phyloP scores from a whole-genome alignment of 2,888 invertebrate genomes.

The Caenorhabditis afra region DNA sequence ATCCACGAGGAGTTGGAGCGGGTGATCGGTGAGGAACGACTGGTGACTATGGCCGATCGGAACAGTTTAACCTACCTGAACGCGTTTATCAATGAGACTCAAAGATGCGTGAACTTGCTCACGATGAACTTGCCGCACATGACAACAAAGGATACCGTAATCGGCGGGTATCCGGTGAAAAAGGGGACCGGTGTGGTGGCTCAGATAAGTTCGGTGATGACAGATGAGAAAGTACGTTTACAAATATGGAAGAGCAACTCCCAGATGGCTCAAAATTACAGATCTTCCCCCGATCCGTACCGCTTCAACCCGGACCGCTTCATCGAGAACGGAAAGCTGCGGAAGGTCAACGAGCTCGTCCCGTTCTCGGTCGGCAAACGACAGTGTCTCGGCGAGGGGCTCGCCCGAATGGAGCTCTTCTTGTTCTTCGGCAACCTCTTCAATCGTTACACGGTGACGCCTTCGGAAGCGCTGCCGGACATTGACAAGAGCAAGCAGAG shows the following conservation, averaged over 20 bases:
- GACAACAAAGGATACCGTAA: conserved; percentile 30
- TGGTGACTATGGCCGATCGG: conserved; percentile 62
- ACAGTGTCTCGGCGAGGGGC: conserved; percentile 60
- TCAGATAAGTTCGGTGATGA: conserved; percentile 60
- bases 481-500: not conserved
- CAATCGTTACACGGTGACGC: conserved; percentile 39
- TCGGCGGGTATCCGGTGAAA: conserved; percentile 34
- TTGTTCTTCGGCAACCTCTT: conserved; percentile 60
- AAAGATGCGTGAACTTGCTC: conserved; percentile 58
- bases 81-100: conserved; percentile 66
- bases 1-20: conserved; percentile 61
- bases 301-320: conserved; percentile 50
- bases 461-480: not conserved
- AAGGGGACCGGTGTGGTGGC: conserved; percentile 58
- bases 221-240: conserved; percentile 42
- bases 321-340: conserved; percentile 41
- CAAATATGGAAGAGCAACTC: no score
- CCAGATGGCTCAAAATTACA: no score
- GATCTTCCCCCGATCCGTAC: conserved; percentile 41
- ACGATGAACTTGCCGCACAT: conserved; percentile 53
- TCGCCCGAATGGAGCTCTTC: conserved; percentile 62
- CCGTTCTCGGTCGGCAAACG: conserved; percentile 64
- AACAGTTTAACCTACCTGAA: conserved; percentile 53
- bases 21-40: conserved; percentile 58
- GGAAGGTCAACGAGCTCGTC: conserved; percentile 55